Base-by-base conservation (phyloP, 1,140 invertebrate genomes). In the Papilio xuthus region DNA sequence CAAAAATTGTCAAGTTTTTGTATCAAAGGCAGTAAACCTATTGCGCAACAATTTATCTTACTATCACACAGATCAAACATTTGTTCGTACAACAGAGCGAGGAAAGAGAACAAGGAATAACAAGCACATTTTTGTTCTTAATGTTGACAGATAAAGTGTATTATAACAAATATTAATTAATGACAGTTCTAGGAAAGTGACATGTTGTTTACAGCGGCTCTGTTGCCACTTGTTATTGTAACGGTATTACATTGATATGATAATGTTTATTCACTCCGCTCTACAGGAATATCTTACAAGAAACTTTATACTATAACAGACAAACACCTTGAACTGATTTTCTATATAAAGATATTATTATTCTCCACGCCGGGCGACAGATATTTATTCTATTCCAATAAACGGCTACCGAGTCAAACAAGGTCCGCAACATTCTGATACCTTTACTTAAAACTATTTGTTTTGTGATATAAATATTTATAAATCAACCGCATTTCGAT, bases 41-140 rank as follows among this genome's bases (percentile, higher is more conserved):
- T 76, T 76, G 42, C 72, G 74, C n/a, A 76, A 63, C 32, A 50
- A 53, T 76, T 76, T 76, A 76, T 63, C 53, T 76, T 76, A 60
- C 37, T 76, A 76, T 76, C 74, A 63, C 53, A 32, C 53, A 63
- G 60, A 76, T 63, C 74, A 76, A 76, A 76, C 15, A 76, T 76
- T 76, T 56, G 53, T 60, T 60, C 74, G 32, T 63, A 41, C 4
- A 76, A 53, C 72, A 32, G 42, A 60, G 74, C 74, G 53, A 60
- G 53, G 37, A 63, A 20, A 42, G 32, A 15, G 50, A 32, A 32
- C n/a, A 23, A 53, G n/a, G 18, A 75, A 56, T 60, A 76, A 76
- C 74, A 76, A n/a, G 60, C 28, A 23, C 32, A 75, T 75, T 76
- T 76, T 63, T 63, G 74, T 63, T 76, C 53, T 76, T n/a, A 76